Evolutionary conservation across 2,113 vertebrate genomes (phyloP).

Genomic region (Colistium nudipinnis): DNA sequence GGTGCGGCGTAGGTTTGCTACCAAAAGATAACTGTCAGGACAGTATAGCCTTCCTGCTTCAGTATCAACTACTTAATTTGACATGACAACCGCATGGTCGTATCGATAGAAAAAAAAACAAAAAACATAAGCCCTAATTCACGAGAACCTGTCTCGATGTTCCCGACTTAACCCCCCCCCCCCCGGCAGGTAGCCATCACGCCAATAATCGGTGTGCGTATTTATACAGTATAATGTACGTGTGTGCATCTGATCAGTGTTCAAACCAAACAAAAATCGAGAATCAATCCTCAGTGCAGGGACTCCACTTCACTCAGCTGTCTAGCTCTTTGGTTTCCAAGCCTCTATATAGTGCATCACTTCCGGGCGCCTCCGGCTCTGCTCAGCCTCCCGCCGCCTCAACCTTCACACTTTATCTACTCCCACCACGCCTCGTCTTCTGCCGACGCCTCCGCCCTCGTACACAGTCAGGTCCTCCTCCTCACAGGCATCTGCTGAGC

Average conservation of each 20-base stretch:
- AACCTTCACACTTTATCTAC: constrained; percentile 57
- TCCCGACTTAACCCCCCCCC: not conserved
- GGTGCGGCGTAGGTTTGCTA: constrained; percentile 16
- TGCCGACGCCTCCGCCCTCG: constrained; percentile 59
- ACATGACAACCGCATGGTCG: constrained; percentile 36
- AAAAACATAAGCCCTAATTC: constrained; percentile 21
- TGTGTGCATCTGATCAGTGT: constrained; percentile 52
- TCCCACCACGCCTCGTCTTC: constrained; percentile 72
- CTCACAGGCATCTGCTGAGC: constrained; percentile 85
- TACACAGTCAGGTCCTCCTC: constrained; percentile 87
- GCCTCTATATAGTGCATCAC: constrained; percentile 55
- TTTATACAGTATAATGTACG: constrained; percentile 21
- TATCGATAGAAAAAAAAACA: constrained; percentile 2
- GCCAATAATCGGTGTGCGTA: constrained; percentile 11
- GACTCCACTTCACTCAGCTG: constrained; percentile 56
- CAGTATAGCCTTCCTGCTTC: no score
- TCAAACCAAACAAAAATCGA: constrained; percentile 40
- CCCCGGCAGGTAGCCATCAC: constrained; percentile 13
- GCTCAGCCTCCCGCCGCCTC: constrained; percentile 35
- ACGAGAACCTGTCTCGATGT: constrained; percentile 12
- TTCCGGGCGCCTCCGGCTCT: constrained; percentile 45
- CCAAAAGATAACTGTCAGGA: not conserved
- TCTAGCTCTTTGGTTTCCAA: constrained; percentile 71
- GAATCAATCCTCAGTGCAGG: constrained; percentile 53
- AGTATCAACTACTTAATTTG: not conserved